A percentile compares a stretch with the other conserved stretches of the same genome.
Evolutionary conservation across 2,113 vertebrate species (phyloP).

Genomic region (Narcine bancroftii): DNA sequence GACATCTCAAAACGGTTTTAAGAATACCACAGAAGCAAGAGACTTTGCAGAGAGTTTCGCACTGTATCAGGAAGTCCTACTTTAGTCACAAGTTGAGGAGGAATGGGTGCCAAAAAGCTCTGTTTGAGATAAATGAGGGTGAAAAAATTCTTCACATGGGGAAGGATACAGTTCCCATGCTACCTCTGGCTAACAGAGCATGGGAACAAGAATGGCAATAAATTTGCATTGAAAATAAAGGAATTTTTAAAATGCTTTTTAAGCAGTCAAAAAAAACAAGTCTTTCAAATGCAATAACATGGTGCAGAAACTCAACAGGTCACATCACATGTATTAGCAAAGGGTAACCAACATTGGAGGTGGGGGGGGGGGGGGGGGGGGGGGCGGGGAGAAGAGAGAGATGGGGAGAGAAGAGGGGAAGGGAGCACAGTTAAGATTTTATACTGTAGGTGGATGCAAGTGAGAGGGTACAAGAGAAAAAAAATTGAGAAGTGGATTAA

Average conservation of each 20-base stretch:
- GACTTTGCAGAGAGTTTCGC: background rate
- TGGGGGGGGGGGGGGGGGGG: too few relatives aligned
- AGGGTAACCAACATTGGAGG: too few relatives aligned
- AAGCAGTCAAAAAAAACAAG: too few relatives aligned
- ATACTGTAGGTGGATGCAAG: too few relatives aligned
- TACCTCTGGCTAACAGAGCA: background rate
- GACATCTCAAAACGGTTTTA: background rate
- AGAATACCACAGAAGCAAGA: background rate
- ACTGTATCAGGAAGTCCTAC: background rate
- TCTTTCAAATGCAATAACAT: too few relatives aligned
- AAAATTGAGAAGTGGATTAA: too few relatives aligned
- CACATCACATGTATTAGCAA: too few relatives aligned
- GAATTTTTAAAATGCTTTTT: background rate
- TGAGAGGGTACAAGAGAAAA: too few relatives aligned
- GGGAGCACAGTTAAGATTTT: too few relatives aligned
- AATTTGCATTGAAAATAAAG: background rate
- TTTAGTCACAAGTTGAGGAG: background rate
- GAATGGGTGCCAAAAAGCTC: background rate
- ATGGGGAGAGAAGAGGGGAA: too few relatives aligned
- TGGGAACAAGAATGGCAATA: conserved; percentile 23
- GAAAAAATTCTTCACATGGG: background rate
- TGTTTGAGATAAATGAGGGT: background rate
- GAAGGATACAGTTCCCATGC: background rate
- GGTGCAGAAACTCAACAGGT: too few relatives aligned
- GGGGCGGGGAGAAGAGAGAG: too few relatives aligned